These are phyloP conservation scores for Dasypogon diadema DNA, from an alignment of 2,888 invertebrate genomes.

Conservation along the genomic window DNA sequence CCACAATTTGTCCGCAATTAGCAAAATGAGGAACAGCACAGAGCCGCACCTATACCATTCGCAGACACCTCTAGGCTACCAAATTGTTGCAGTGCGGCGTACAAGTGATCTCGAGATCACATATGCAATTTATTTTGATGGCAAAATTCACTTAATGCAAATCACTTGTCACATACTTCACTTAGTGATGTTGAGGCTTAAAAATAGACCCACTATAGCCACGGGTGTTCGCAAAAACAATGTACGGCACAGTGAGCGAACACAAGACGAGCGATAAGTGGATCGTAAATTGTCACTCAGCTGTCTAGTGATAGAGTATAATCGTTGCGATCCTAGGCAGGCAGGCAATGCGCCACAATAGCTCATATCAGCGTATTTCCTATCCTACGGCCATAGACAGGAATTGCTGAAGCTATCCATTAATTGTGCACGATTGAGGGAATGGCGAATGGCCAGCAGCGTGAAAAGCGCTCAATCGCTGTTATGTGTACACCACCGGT, in stretches of 20 bases:
- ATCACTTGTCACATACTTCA: slow-evolving; percentile 5
- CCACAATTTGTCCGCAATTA: neutral
- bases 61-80: neutral
- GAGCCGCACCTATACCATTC: neutral
- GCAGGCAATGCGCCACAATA: neutral
- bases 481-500: neutral
- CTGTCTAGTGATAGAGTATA: neutral
- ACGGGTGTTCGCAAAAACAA: neutral
- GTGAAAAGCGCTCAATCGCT: neutral
- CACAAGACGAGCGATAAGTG: neutral
- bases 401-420: neutral
- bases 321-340: neutral
- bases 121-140: neutral
- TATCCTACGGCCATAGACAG: neutral
- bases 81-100: neutral
- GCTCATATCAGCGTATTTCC: neutral
- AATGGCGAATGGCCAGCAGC: neutral
- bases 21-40: neutral
- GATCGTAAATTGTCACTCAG: neutral
- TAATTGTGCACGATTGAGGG: neutral
- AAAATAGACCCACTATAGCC: neutral
- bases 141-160: slow-evolving; percentile 2
- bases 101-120: neutral
- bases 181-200: neutral
- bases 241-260: neutral